These are phyloP conservation scores for Unio delphinus DNA, from an alignment of 2,888 invertebrate genomes.

Conservation along the genomic window DNA sequence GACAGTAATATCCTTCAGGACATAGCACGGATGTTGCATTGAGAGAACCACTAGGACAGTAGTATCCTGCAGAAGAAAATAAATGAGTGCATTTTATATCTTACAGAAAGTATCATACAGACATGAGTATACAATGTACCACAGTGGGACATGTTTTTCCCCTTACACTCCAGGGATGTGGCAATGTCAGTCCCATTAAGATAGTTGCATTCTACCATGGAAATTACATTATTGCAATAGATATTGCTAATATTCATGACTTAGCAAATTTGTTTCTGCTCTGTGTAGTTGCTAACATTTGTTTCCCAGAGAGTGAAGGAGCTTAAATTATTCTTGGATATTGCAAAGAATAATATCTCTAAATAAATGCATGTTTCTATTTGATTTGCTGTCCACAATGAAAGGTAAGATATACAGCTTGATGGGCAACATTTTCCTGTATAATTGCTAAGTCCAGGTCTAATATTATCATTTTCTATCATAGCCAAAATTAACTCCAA, in stretches of 20 bases:
- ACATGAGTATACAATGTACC: slow-evolving; percentile 16
- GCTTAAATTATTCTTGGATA: too few relatives aligned
- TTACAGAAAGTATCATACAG: too few relatives aligned
- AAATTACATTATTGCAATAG: slow-evolving; percentile 48
- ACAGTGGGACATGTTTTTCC: slow-evolving; percentile 57
- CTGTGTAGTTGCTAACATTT: too few relatives aligned
- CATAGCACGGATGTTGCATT: slow-evolving; percentile 54
- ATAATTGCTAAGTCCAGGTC: too few relatives aligned
- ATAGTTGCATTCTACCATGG: slow-evolving; percentile 55
- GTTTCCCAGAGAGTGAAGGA: too few relatives aligned
- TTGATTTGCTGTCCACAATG: too few relatives aligned
- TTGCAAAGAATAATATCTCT: too few relatives aligned
- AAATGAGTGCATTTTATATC: background rate
- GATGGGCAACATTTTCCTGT: too few relatives aligned
- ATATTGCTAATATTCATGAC: slow-evolving; percentile 41
- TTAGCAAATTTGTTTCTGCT: slow-evolving; percentile 34
- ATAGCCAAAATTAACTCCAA: too few relatives aligned
- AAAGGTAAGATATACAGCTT: too few relatives aligned
- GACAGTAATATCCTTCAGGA: slow-evolving; percentile 64
- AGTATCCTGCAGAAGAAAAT: slow-evolving; percentile 58
- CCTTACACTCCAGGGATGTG: slow-evolving; percentile 57
- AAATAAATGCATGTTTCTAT: too few relatives aligned
- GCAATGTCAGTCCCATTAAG: slow-evolving; percentile 53
- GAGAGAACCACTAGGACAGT: slow-evolving; percentile 61
- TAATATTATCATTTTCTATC: too few relatives aligned